phyloP scores from a whole-genome alignment of 2,797 vertebrate genomes.

The Lutjanus argentimaculatus region DNA sequence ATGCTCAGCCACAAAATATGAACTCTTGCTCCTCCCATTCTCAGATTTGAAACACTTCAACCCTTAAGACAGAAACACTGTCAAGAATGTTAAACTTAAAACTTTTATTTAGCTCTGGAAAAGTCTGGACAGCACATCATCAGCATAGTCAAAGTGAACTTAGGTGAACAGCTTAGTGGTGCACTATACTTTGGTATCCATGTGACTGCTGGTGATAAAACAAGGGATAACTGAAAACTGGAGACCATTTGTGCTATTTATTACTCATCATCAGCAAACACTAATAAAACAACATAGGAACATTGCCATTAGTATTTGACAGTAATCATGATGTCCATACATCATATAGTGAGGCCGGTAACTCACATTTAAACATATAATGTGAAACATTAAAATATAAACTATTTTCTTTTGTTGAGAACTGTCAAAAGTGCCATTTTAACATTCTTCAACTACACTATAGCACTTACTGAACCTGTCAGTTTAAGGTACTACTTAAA shows the following conservation, averaged over 20 bases:
- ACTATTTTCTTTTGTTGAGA: not conserved
- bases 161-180: not conserved
- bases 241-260: not conserved
- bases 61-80: not conserved
- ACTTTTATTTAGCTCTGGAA: slow-evolving; percentile 1
- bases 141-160: not conserved
- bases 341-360: not conserved
- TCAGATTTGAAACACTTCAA: not conserved
- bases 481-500: not conserved
- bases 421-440: slow-evolving; percentile 18
- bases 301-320: not conserved
- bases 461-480: not conserved
- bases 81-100: slow-evolving; percentile 1
- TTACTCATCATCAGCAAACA: not conserved
- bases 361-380: not conserved
- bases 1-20: not conserved
- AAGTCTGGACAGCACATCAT: not conserved
- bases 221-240: not conserved
- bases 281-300: not conserved
- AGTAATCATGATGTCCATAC: not conserved
- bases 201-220: not conserved
- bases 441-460: not conserved
- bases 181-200: not conserved
- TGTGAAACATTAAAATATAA: not conserved
- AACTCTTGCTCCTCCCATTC: not conserved